Evolutionary conservation across 2,797 vertebrate species (phyloP).

Genomic region (Falco columbarius): DNA sequence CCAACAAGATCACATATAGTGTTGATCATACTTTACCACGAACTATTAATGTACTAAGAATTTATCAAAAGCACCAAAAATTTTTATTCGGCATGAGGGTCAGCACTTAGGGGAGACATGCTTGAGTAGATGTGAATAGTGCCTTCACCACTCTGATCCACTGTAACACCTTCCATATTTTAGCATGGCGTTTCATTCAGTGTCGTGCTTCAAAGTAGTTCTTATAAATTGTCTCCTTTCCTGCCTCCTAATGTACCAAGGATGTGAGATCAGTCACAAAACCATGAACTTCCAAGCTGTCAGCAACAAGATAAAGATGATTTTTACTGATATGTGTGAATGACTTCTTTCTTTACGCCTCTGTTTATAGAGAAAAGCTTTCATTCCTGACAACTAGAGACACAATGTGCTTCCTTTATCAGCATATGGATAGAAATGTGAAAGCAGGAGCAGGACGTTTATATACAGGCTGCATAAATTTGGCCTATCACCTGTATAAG

Average conservation of each 20-base stretch:
- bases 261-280: not conserved
- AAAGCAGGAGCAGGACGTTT: not conserved
- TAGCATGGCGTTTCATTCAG: not conserved
- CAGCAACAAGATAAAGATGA: not conserved
- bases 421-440: not conserved
- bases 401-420: not conserved
- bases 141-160: not conserved
- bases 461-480: not conserved
- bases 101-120: not conserved
- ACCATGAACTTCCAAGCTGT: not conserved
- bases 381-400: not conserved
- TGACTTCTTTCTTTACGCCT: not conserved
- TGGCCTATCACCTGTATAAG: not conserved
- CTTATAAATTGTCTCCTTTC: not conserved
- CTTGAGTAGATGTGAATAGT: not conserved
- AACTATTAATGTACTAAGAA: not conserved
- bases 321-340: not conserved
- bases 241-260: not conserved
- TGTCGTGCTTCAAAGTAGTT: not conserved
- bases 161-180: not conserved
- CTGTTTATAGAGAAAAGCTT: not conserved
- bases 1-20: not conserved
- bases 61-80: not conserved
- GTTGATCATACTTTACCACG: not conserved
- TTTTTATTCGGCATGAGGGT: not conserved